These are phyloP conservation scores for Archips crataeganus DNA, from an alignment of 2,888 invertebrate genomes.

Conservation along the genomic window DNA sequence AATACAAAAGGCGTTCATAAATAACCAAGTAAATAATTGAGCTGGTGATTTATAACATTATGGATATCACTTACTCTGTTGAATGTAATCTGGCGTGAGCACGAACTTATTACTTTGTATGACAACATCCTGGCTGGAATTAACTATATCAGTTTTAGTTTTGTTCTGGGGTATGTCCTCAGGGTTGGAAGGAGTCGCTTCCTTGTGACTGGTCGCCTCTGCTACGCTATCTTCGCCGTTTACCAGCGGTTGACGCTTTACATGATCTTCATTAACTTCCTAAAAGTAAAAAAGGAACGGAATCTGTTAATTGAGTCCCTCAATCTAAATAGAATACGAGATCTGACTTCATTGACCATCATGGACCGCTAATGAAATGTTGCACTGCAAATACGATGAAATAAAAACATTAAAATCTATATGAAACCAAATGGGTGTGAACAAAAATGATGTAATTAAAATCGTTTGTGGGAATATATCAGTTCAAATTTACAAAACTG, in stretches of 20 bases:
- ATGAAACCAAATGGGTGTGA: constrained; percentile 43
- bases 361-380: not conserved
- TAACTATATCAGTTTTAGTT: constrained; percentile 75
- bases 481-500: constrained; percentile 56
- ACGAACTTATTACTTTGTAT: constrained; percentile 88
- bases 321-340: not conserved
- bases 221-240: constrained; percentile 80
- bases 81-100: constrained; percentile 96
- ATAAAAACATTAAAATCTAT: constrained; percentile 55
- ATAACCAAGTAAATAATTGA: not conserved
- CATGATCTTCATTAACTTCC: constrained; percentile 70
- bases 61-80: constrained; percentile 91
- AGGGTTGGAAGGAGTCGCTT: constrained; percentile 72
- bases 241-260: constrained; percentile 70
- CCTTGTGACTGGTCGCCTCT: constrained; percentile 71
- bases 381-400: constrained; percentile 33
- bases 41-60: not conserved
- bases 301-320: constrained; percentile 31
- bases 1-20: too few species aligned
- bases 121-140: constrained; percentile 60
- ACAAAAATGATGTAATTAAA: constrained; percentile 44
- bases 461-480: constrained; percentile 84
- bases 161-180: constrained; percentile 74
- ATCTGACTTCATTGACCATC: not conserved
- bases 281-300: constrained; percentile 61